Conservation (phyloP, 2,797 vertebrate genomes). For the Falco rusticolus region DNA sequence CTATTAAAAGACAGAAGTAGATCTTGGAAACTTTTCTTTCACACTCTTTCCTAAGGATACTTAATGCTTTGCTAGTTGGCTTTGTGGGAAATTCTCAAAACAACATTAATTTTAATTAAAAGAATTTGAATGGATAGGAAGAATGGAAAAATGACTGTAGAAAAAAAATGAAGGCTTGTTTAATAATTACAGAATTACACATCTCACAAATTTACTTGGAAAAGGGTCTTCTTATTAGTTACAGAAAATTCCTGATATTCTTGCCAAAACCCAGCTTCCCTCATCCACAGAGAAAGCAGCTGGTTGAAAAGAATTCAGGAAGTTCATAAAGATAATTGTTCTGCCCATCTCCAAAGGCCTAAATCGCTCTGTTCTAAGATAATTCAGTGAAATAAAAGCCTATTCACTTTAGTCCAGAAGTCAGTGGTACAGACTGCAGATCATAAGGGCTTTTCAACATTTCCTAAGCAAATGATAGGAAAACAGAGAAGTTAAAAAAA, state of each 20-base stretch:
- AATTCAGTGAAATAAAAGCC: neutral
- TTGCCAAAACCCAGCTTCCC: neutral
- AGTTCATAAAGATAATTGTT: neutral
- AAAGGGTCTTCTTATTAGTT: neutral
- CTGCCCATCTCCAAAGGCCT: neutral
- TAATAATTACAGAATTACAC: neutral
- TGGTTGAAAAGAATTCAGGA: neutral
- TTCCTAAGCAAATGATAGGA: neutral
- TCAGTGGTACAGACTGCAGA: neutral
- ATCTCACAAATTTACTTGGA: neutral
- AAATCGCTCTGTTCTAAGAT: neutral
- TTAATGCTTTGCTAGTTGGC: neutral
- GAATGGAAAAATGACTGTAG: neutral
- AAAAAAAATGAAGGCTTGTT: neutral
- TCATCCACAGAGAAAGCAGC: neutral
- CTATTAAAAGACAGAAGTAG: neutral
- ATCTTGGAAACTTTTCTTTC: neutral
- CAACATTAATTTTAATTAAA: neutral
- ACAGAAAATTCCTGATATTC: neutral
- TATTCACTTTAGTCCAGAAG: neutral
- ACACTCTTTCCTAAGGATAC: neutral
- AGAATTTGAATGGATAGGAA: neutral
- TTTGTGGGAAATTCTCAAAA: neutral
- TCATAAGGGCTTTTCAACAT: neutral
- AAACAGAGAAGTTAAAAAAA: neutral